Base-by-base conservation (phyloP, 2,797 vertebrate species). In the Falco columbarius region DNA sequence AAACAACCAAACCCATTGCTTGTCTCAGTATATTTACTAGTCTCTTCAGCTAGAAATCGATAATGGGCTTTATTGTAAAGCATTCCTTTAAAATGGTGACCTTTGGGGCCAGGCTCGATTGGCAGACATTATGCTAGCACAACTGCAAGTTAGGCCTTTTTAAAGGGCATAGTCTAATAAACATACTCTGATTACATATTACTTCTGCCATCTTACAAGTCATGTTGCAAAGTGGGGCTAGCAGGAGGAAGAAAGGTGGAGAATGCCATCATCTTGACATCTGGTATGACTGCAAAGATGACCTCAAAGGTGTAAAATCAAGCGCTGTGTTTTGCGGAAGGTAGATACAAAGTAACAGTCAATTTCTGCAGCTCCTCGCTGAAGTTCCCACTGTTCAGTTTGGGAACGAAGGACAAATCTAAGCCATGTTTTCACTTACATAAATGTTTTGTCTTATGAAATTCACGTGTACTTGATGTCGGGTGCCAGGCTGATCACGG, bases 371-470 rank as follows among this genome's bases (percentile, higher is more conserved):
- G 40, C 56, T 58, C 36, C 42, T 68, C 62, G 42, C 59, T 67
- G 75, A 73, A 56, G 29, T 61, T 56, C 14, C 14, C 49, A 42
- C 44, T 30, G 29, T 54, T 93, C 63, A 46, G 38, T 62, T 62
- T 67, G 59, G 68, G 77, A 68, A 74, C 2, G 8, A 54, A 91
- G 15, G 20, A 49, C 47, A 70, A 93, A 86, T 34, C n/a, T 65
- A 52, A 79, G 42, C 49, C 38, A 6, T 82, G 77, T 91, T 95
- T 95, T 92, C 79, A 44, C 86, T 75, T 87, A 62, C 0, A 42
- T 68, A 80, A 75, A 68, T 71, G 68, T 95, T 90, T 96, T 95
- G 73, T 83, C 59, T 74, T 90, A 26, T 4, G 94, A 95, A 93
- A 87, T 95, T 94, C 72, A 24, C 74, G 59, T 85, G 74, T 51